Percentiles rank a stretch among this genome's conserved stretches.
phyloP scores from a whole-genome alignment of 1,140 invertebrate species.

The Homalodisca vitripennis region DNA sequence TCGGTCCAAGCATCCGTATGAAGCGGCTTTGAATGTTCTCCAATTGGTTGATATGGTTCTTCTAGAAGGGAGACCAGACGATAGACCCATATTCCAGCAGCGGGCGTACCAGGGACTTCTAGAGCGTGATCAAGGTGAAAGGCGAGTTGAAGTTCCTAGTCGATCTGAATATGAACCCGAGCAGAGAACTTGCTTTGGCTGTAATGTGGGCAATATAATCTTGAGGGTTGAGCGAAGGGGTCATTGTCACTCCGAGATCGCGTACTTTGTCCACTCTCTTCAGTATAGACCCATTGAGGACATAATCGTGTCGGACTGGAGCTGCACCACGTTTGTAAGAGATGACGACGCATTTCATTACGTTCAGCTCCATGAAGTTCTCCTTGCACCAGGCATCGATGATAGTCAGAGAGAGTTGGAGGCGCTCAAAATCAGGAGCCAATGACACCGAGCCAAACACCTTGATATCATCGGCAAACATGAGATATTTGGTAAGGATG shows the following conservation, averaged over 20 bases:
- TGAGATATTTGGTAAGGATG: not conserved
- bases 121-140: not conserved
- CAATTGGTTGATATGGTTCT: no score
- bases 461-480: not conserved
- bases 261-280: conserved; percentile 9
- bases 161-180: conserved; percentile 18
- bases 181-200: conserved; percentile 3
- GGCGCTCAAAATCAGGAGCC: not conserved
- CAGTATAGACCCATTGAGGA: not conserved
- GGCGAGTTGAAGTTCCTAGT: not conserved
- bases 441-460: not conserved
- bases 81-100: no score
- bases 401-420: not conserved
- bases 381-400: not conserved
- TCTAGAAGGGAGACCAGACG: no score
- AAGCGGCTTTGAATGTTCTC: no score
- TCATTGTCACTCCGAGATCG: conserved; percentile 3
- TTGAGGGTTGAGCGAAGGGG: not conserved
- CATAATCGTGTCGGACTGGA: not conserved
- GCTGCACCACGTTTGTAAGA: conserved; percentile 3
- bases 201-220: not conserved
- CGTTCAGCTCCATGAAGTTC: conserved; percentile 5
- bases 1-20: no score
- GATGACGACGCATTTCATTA: conserved; percentile 4
- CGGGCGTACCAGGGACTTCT: no score